Evolutionary conservation across 2,113 vertebrate species (phyloP), one percentile per base, ranked within the genome.

Genomic region (Okapia johnstoni): DNA sequence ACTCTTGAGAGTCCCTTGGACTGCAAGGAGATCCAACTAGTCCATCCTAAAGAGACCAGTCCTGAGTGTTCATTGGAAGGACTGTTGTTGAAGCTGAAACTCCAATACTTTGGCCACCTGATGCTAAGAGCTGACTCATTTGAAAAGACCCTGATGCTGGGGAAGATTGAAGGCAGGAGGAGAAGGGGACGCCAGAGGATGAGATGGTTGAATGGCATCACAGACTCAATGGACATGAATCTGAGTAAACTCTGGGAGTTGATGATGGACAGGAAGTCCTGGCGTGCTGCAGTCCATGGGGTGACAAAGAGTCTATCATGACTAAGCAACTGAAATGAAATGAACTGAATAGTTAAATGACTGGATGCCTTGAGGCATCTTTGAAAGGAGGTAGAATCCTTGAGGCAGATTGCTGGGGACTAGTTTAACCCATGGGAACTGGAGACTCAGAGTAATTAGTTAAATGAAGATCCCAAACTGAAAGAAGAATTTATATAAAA

Each of bases 291-390:
- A 36, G 8, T 46, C 46, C 6, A 46, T 46, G 17, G 63, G 9
- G 17, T 70, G 5, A 0, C n/a, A 70, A 33, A 61, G 19, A 36
- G 10, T 40, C 0, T 0, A 10, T 23, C 66, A 40, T 0, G 5
- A 70, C n/a, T 40, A 10, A 40, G n/a, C 1, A 10, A 23, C 66
- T 70, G 66, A 36, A 70, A 33, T 66, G 61, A 66, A 66, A 8
- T 43, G 70, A 73, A 73, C 36, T 70, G 66, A 90, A 7, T 14
- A 52, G 30, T 81, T 90, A 66, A 48, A 36, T 87, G 50, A 33
- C 33, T 36, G 25, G 30, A n/a, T 76, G 26, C 17, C 63, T 19
- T 15, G 8, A 58, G 61, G 26, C 14, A 73, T 58, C 23, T 73
- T 46, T 40, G 40, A 52, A 77, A 61, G 83, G 43, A 95, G 73